These are phyloP conservation scores for Gonatopus flavifemur DNA, from an alignment of 1,140 invertebrate species.

Conservation along the genomic window DNA sequence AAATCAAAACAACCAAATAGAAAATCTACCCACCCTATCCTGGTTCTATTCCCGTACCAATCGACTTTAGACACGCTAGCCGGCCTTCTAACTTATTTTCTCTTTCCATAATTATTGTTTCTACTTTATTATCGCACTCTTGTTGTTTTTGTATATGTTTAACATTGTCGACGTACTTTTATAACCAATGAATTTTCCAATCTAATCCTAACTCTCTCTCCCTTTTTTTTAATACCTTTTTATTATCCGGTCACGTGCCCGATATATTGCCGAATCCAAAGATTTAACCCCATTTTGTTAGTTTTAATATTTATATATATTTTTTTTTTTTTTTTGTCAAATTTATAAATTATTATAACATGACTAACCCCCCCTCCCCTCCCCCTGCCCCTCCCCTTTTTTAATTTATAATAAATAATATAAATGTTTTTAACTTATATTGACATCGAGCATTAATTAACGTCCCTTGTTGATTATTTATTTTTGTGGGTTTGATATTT, in stretches of 20 bases:
- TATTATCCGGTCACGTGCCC: neutral
- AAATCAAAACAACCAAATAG: constrained; percentile 49
- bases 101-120: constrained; percentile 21
- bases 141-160: neutral
- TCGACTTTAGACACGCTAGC: constrained; percentile 60
- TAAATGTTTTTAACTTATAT: too few relatives aligned
- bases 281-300: constrained; percentile 30
- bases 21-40: constrained; percentile 52
- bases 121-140: constrained; percentile 19
- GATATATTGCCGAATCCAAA: constrained; percentile 28
- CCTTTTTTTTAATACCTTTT: neutral
- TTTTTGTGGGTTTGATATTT: too few relatives aligned
- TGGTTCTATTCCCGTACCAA: constrained; percentile 56
- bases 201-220: constrained; percentile 15
- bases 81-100: constrained; percentile 45
- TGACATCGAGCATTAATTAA: too few relatives aligned
- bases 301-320: constrained; percentile 14
- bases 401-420: too few relatives aligned
- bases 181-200: neutral
- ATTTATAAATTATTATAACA: too few relatives aligned
- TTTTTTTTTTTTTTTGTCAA: constrained; percentile 13
- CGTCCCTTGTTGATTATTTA: too few relatives aligned
- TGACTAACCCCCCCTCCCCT: too few relatives aligned
- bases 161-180: neutral
- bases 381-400: too few relatives aligned